A percentile compares a stretch with the other conserved stretches of the same genome.
phyloP scores from a whole-genome alignment of 2,113 vertebrate genomes.

The Lates calcarifer region DNA sequence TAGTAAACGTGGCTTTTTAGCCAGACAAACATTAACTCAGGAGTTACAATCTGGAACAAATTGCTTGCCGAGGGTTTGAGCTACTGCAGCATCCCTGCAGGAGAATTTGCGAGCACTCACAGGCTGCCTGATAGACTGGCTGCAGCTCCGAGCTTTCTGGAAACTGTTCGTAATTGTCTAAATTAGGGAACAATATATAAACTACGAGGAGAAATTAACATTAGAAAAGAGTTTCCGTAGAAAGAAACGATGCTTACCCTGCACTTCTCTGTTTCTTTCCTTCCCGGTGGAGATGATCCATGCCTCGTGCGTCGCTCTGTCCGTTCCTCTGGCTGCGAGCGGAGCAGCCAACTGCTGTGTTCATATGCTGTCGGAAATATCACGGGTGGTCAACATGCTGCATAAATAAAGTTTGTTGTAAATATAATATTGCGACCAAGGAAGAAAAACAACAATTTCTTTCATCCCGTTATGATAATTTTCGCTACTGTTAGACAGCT shows the following conservation, averaged over 20 bases:
- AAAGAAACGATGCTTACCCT: constrained; percentile 58
- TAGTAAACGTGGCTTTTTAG: background rate
- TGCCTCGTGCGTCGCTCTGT: constrained; percentile 48
- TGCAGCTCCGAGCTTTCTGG: constrained; percentile 34
- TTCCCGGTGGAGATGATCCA: constrained; percentile 51
- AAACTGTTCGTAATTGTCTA: constrained; percentile 17
- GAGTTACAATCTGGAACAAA: constrained; percentile 39
- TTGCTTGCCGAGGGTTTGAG: constrained; percentile 38
- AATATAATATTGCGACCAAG: background rate
- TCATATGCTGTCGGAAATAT: constrained; percentile 32
- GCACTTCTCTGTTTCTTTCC: constrained; percentile 47
- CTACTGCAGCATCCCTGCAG: constrained; percentile 74
- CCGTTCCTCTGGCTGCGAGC: constrained; percentile 61
- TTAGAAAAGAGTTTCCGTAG: background rate
- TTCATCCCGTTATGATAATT: too few relatives aligned
- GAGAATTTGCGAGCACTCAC: constrained; percentile 23
- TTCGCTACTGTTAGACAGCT: too few relatives aligned
- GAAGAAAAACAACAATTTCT: too few relatives aligned
- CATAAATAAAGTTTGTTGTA: background rate
- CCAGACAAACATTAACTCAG: constrained; percentile 2
- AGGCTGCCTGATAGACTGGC: constrained; percentile 23
- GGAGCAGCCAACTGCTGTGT: constrained; percentile 59
- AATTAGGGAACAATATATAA: background rate
- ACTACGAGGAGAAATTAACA: background rate
- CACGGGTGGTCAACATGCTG: fast-evolving